Evolutionary conservation across 2,797 vertebrate genomes (phyloP).

Genomic region (Nasua narica): DNA sequence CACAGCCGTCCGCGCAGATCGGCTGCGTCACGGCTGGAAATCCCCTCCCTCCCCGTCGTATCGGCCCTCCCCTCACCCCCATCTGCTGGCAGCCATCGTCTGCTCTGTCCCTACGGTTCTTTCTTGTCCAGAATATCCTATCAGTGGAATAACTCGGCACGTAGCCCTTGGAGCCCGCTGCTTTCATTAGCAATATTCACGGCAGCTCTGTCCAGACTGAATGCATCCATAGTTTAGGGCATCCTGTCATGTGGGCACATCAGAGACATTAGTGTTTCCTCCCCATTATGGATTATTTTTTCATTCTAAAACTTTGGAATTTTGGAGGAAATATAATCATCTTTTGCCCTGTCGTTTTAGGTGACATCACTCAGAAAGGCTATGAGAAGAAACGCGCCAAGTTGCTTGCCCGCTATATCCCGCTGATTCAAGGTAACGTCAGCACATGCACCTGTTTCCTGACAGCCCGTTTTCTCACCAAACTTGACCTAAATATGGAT

Average conservation of each 20-base stretch:
- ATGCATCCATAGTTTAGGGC: neutral
- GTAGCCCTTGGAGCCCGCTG: neutral
- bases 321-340: neutral
- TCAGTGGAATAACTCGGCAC: neutral
- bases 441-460: rapidly evolving
- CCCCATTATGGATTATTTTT: neutral
- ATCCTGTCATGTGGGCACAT: neutral
- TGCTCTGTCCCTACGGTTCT: neutral
- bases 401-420: conserved; percentile 77
- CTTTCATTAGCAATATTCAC: neutral
- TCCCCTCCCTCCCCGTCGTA: neutral
- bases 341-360: conserved; percentile 64
- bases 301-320: neutral
- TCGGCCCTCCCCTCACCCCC: too few species aligned
- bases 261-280: neutral
- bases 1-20: too few species aligned
- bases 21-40: neutral
- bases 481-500: neutral
- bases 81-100: neutral
- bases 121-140: neutral
- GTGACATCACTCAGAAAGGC: conserved; percentile 83
- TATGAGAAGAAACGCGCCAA: conserved; percentile 83
- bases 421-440: conserved; percentile 77
- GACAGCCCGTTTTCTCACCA: neutral
- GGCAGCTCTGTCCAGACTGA: neutral